Conservation (phyloP, 2,888 invertebrate genomes). For the Rhodophaea formosa region DNA sequence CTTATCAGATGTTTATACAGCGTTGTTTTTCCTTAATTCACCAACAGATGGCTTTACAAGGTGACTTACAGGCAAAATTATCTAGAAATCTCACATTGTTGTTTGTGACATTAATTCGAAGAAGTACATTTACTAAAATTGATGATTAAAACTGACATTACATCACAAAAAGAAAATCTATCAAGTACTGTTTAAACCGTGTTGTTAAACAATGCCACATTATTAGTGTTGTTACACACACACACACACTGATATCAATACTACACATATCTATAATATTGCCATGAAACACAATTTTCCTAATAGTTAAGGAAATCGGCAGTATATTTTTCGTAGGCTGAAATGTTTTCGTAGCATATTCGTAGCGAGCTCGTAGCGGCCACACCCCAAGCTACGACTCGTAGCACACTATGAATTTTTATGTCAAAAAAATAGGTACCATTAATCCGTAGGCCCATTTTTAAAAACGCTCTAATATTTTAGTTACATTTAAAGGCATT, state of each 20-base stretch:
- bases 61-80: background rate
- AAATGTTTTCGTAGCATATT: background rate
- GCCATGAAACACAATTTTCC: background rate
- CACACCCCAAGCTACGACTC: background rate
- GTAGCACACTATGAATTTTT: background rate
- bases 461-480: no score
- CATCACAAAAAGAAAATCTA: background rate
- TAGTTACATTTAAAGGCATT: no score
- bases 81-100: background rate
- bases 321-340: background rate
- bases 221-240: conserved; percentile 3
- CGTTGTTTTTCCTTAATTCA: background rate
- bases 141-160: background rate
- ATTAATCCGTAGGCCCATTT: no score
- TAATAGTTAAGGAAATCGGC: background rate
- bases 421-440: no score
- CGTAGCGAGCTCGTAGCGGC: background rate
- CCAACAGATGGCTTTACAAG: background rate
- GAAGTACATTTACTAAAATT: background rate
- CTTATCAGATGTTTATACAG: background rate
- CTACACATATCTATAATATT: background rate
- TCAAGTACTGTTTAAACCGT: background rate
- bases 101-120: background rate
- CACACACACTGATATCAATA: background rate
- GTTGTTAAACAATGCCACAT: conserved; percentile 7